Conservation (phyloP, 2,888 invertebrate species). For the Gymnosoma rotundatum region DNA sequence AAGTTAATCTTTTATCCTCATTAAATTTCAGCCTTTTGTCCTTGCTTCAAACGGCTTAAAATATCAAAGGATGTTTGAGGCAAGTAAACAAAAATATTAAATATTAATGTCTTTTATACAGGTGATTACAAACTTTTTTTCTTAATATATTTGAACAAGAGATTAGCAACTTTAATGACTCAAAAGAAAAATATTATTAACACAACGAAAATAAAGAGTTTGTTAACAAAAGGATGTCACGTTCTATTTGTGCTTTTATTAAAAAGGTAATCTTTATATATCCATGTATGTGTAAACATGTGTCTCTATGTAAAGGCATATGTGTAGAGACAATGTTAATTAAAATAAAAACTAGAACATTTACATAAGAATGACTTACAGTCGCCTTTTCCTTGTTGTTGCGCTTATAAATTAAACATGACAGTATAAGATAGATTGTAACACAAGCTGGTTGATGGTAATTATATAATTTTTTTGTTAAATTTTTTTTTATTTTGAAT, state of each 20-base stretch:
- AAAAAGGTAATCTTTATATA: slow-evolving; percentile 51
- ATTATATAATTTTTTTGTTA: no score
- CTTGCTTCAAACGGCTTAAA: slow-evolving; percentile 55
- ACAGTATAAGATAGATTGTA: slow-evolving; percentile 13
- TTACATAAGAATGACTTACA: slow-evolving; percentile 15
- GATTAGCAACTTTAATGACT: slow-evolving; percentile 64
- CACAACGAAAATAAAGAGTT: slow-evolving; percentile 41
- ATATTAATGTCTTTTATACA: slow-evolving; percentile 44
- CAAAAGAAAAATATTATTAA: slow-evolving; percentile 63
- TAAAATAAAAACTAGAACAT: slow-evolving; percentile 53
- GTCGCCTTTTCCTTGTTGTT: slow-evolving; percentile 5
- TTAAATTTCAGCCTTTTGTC: slow-evolving; percentile 53
- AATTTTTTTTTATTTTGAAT: no score
- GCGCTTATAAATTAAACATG: slow-evolving; percentile 22
- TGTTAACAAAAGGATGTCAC: slow-evolving; percentile 66
- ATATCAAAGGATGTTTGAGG: slow-evolving; percentile 69
- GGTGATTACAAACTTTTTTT: slow-evolving; percentile 43
- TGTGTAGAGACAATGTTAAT: slow-evolving; percentile 38
- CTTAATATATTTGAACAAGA: slow-evolving; percentile 57
- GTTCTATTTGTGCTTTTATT: slow-evolving; percentile 57
- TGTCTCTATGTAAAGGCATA: not conserved
- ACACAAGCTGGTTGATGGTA: not conserved
- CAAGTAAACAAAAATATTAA: slow-evolving; percentile 57
- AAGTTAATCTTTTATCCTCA: slow-evolving; percentile 32
- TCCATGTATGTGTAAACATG: not conserved